phyloP scores from a whole-genome alignment of 2,113 vertebrate species.

The Centrocercus urophasianus region DNA sequence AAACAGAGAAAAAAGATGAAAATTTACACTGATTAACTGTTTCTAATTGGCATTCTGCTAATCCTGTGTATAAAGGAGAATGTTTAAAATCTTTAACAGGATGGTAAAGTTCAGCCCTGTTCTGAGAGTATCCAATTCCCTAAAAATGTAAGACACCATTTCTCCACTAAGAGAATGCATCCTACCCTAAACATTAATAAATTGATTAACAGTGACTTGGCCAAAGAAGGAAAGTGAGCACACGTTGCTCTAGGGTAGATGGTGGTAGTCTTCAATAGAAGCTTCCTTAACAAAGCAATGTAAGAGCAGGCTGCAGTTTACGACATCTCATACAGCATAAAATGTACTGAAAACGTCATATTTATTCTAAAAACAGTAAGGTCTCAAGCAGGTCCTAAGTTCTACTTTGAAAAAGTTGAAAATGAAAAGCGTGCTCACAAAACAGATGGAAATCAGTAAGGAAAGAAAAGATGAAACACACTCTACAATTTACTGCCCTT shows the following conservation, averaged over 20 bases:
- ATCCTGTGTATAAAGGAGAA: background rate
- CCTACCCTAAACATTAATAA: background rate
- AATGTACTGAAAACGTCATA: background rate
- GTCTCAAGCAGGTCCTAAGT: background rate
- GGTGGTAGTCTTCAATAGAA: background rate
- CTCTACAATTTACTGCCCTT: background rate
- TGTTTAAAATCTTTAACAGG: conserved; percentile 12
- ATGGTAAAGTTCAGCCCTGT: conserved; percentile 16
- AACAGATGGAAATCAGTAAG: background rate
- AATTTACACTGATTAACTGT: background rate
- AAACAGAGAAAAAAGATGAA: background rate
- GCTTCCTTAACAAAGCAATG: background rate
- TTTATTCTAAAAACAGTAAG: background rate
- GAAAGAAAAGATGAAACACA: background rate
- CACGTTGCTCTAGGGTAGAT: background rate
- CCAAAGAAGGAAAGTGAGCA: background rate
- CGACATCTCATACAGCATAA: background rate
- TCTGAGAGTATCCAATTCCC: background rate
- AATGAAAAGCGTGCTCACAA: background rate
- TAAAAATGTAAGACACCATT: background rate
- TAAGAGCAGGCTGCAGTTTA: background rate
- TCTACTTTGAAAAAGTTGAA: background rate
- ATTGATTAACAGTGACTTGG: background rate
- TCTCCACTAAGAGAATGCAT: background rate
- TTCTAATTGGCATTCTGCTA: conserved; percentile 13